Conservation (phyloP, 2,113 vertebrate genomes). For the Cathartes aura region DNA sequence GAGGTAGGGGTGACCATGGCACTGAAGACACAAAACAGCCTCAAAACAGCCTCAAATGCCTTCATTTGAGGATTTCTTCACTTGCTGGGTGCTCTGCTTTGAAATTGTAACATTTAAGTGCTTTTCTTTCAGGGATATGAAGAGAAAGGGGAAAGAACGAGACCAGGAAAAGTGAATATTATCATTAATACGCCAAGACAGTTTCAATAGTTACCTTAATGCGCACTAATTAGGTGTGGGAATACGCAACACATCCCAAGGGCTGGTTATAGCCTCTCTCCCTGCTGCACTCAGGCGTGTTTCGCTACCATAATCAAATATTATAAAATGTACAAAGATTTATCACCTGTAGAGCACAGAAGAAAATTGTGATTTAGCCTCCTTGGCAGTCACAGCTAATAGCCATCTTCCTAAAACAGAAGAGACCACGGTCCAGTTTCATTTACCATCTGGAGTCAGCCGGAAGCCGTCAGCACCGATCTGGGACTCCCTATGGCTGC, state of each 20-base stretch:
- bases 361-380: slow-evolving; percentile 39
- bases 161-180: background rate
- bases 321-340: slow-evolving; percentile 44
- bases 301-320: slow-evolving; percentile 8
- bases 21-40: background rate
- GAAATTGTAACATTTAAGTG: background rate
- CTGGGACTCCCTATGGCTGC: background rate
- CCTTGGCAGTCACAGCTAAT: background rate
- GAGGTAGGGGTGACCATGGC: background rate
- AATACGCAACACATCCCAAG: slow-evolving; percentile 41
- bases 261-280: slow-evolving; percentile 42
- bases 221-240: background rate
- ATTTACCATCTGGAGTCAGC: background rate
- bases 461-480: background rate
- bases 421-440: background rate
- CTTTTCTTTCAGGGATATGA: background rate
- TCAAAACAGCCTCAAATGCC: background rate
- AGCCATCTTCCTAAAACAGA: background rate
- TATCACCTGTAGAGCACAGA: background rate
- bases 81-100: background rate
- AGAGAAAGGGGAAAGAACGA: background rate
- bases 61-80: background rate
- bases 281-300: background rate
- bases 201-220: background rate
- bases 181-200: background rate